These are phyloP conservation scores for Acestrorhynchus altus DNA, from an alignment of 2,797 vertebrate genomes.

Conservation along the genomic window DNA sequence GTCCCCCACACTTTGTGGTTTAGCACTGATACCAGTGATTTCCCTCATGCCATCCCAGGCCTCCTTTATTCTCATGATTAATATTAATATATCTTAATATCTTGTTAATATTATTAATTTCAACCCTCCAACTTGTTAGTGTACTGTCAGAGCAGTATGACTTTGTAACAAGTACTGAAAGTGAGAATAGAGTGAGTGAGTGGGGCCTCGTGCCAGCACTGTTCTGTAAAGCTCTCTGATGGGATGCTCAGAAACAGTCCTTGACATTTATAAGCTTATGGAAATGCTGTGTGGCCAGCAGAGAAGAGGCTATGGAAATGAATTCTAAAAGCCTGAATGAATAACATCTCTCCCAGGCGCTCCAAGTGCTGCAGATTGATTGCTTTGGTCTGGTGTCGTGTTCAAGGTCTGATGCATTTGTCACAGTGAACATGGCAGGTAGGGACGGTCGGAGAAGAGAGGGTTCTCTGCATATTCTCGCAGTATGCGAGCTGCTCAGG, in stretches of 20 bases:
- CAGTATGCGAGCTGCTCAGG: constrained; percentile 11
- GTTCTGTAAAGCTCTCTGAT: constrained; percentile 10
- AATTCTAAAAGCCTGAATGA: constrained; percentile 65
- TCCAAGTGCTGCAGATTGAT: constrained; percentile 62
- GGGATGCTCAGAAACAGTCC: constrained; percentile 33
- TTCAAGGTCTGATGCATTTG: constrained; percentile 56
- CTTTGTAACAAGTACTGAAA: not conserved
- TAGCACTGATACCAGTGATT: no score
- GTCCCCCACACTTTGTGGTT: no score
- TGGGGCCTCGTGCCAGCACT: not conserved
- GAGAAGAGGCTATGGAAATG: constrained; percentile 61
- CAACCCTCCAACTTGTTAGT: not conserved
- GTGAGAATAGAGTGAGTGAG: not conserved
- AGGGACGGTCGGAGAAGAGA: constrained; percentile 51
- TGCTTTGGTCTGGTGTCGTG: constrained; percentile 60
- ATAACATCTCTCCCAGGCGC: constrained; percentile 38
- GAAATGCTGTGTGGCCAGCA: constrained; percentile 57
- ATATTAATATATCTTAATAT: no score
- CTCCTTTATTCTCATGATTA: no score
- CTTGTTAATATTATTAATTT: no score
- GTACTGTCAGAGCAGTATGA: not conserved
- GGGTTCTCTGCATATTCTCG: constrained; percentile 2
- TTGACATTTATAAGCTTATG: constrained; percentile 53
- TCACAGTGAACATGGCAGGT: constrained; percentile 33
- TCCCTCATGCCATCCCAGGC: no score